Evolutionary conservation across 2,113 vertebrate species (phyloP).

Genomic region (Microtus richardsoni): DNA sequence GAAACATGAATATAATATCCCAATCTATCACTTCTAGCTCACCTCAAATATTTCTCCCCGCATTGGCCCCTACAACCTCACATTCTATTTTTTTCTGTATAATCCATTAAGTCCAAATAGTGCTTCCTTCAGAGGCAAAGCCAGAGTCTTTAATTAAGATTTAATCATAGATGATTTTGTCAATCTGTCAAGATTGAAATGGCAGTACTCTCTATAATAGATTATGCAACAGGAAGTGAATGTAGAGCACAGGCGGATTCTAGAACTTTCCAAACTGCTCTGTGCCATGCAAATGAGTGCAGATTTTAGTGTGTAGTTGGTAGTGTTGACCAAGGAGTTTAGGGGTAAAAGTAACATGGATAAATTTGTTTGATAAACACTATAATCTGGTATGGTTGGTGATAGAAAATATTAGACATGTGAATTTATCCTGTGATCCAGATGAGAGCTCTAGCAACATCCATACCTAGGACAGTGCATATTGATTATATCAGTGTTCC

Average conservation of each 20-base stretch:
- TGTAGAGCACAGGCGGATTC: not conserved
- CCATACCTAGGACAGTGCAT: not conserved
- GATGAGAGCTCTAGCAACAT: not conserved
- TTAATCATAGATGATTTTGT: too few relatives aligned
- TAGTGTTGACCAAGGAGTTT: not conserved
- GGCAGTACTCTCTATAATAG: not conserved
- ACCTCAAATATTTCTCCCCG: not conserved
- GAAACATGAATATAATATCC: not conserved
- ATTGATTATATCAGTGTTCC: not conserved
- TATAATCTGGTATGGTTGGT: not conserved
- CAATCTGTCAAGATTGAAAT: not conserved
- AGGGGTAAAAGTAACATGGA: not conserved
- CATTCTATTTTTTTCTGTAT: not conserved
- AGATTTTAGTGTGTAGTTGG: not conserved
- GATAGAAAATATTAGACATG: not conserved
- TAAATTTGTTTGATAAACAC: not conserved
- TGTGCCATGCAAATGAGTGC: not conserved
- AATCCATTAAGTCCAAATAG: too few relatives aligned
- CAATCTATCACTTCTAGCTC: not conserved
- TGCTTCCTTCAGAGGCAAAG: not conserved
- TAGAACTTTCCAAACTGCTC: not conserved
- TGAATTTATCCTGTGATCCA: not conserved
- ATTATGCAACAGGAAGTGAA: not conserved
- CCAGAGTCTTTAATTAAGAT: not conserved
- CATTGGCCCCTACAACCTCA: not conserved